These are phyloP conservation scores for Zelostemma sp. DNA, from an alignment of 1,140 invertebrate species.

Conservation along the genomic window DNA sequence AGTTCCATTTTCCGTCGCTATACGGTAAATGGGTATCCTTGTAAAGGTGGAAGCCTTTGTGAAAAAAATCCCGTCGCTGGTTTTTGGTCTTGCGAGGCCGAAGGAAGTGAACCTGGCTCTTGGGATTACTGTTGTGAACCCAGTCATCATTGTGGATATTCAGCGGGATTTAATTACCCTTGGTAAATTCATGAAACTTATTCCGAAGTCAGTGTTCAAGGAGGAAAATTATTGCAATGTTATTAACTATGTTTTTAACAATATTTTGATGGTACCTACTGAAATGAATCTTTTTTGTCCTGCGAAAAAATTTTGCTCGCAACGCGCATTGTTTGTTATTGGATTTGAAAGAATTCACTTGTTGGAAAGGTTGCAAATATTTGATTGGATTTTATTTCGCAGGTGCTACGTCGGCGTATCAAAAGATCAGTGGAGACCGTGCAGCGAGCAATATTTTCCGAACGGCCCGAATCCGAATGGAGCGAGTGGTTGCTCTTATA, in stretches of 20 bases:
- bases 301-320: no score
- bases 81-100: constrained; percentile 84
- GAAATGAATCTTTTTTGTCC: no score
- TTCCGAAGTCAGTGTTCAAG: not conserved
- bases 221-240: no score
- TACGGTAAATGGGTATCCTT: constrained; percentile 83
- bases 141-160: constrained; percentile 85
- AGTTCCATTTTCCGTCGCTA: constrained; percentile 76
- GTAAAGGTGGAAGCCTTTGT: constrained; percentile 78
- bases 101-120: constrained; percentile 76
- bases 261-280: no score
- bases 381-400: constrained; percentile 7
- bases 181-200: constrained; percentile 71
- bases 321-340: no score
- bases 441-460: constrained; percentile 84
- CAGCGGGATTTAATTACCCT: constrained; percentile 80
- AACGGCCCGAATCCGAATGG: constrained; percentile 56
- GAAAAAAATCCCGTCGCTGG: constrained; percentile 79
- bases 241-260: no score
- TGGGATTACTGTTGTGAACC: constrained; percentile 88
- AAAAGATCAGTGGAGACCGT: constrained; percentile 84
- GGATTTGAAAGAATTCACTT: no score
- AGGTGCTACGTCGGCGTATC: constrained; percentile 85
- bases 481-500: not conserved
- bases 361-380: not conserved